Evolutionary conservation across 2,113 vertebrate species (phyloP).

Genomic region (Halcyon senegalensis): DNA sequence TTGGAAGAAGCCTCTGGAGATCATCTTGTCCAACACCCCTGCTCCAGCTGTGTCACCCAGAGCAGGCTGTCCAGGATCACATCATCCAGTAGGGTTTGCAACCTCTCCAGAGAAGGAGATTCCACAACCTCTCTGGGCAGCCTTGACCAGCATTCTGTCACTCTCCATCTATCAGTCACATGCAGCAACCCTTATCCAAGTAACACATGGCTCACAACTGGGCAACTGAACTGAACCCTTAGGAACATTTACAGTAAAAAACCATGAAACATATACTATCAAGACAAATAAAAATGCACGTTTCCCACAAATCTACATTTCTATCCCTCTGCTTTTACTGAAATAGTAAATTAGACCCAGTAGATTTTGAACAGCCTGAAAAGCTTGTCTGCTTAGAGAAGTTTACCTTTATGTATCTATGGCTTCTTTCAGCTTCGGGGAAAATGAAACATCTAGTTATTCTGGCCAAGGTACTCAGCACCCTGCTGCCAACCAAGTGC

Average conservation of each 20-base stretch:
- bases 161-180: background rate
- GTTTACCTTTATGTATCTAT: background rate
- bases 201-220: rapidly evolving
- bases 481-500: background rate
- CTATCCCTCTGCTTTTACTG: background rate
- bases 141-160: background rate
- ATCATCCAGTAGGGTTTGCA: background rate
- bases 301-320: background rate
- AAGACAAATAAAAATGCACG: background rate
- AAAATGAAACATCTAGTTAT: conserved; percentile 1
- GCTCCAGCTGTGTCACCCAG: background rate
- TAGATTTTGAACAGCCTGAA: background rate
- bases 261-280: background rate
- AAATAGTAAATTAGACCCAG: background rate
- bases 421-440: background rate
- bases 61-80: background rate
- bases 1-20: background rate
- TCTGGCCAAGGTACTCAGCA: background rate
- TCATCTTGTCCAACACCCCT: background rate
- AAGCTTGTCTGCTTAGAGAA: background rate
- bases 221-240: background rate
- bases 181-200: rapidly evolving
- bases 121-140: background rate
- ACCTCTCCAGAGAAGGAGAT: background rate
- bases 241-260: background rate